These are phyloP conservation scores for Ammodytes dubius DNA, from an alignment of 2,113 vertebrate genomes.

Conservation along the genomic window DNA sequence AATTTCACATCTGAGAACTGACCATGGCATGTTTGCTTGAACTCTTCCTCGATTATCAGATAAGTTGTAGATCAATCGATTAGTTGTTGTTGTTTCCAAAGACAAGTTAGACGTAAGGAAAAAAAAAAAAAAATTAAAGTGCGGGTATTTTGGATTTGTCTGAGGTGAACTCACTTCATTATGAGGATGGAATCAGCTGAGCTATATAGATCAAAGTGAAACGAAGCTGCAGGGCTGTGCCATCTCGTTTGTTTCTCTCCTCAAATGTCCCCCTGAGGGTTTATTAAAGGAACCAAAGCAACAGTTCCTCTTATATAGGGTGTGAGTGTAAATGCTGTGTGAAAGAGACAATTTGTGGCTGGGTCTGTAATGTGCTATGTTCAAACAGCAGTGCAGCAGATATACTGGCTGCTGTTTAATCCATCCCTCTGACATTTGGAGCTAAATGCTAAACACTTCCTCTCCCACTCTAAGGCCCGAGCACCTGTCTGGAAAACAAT, in stretches of 20 bases:
- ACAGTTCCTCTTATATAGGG: conserved; percentile 17
- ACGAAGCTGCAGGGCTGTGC: conserved; percentile 1
- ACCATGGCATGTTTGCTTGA: neutral
- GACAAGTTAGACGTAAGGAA: neutral
- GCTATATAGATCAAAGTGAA: conserved; percentile 1
- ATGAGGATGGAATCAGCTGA: neutral
- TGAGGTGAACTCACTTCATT: neutral
- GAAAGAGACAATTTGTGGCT: conserved; percentile 17
- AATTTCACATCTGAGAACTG: neutral
- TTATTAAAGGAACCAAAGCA: conserved; percentile 18
- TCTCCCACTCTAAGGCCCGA: conserved; percentile 43
- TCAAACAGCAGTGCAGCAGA: conserved; percentile 45
- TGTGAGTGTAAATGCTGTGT: conserved; percentile 18
- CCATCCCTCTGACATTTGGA: conserved; percentile 56
- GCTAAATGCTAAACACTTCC: conserved; percentile 50
- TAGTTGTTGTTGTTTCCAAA: neutral
- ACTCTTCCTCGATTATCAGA: neutral
- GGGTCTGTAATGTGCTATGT: conserved; percentile 24
- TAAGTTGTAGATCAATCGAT: neutral
- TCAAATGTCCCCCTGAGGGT: conserved; percentile 9
- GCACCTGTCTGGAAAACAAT: conserved; percentile 81
- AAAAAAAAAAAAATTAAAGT: neutral
- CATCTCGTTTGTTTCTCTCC: conserved; percentile 13
- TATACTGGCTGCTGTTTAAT: conserved; percentile 58
- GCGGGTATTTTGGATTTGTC: neutral